phyloP scores from a whole-genome alignment of 2,888 invertebrate species.

The Hylaea fasciaria region DNA sequence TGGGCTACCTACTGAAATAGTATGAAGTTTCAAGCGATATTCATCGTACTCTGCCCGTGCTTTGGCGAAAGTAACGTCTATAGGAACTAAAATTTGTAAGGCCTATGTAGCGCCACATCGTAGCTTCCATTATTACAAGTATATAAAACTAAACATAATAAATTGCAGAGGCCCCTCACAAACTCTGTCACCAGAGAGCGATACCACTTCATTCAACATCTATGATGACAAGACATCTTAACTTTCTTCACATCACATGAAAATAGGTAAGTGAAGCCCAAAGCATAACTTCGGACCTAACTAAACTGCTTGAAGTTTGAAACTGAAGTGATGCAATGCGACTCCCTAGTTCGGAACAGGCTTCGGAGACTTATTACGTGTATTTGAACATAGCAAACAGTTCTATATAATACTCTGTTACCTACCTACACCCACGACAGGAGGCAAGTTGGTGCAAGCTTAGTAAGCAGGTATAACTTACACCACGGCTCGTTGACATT shows the following conservation, averaged over 20 bases:
- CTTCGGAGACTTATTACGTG: constrained; percentile 24
- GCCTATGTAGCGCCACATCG: background rate
- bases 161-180: too few relatives aligned
- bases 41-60: background rate
- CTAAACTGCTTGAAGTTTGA: constrained; percentile 6
- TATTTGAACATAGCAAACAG: constrained; percentile 30
- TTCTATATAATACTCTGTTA: constrained; percentile 1
- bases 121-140: background rate
- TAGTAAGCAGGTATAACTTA: too few relatives aligned
- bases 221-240: too few relatives aligned
- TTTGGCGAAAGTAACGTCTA: background rate
- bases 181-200: too few relatives aligned
- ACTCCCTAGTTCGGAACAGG: constrained; percentile 19
- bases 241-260: constrained; percentile 10
- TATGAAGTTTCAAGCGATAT: too few relatives aligned
- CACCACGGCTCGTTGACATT: too few relatives aligned
- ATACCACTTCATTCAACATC: too few relatives aligned
- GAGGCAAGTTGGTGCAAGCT: background rate
- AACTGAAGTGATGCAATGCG: background rate
- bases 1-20: too few relatives aligned
- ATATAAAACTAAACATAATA: background rate
- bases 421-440: background rate
- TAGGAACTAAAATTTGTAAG: background rate
- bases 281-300: constrained; percentile 2
- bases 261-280: background rate